Conservation (phyloP, 2,113 vertebrate genomes). For the Macquaria australasica region DNA sequence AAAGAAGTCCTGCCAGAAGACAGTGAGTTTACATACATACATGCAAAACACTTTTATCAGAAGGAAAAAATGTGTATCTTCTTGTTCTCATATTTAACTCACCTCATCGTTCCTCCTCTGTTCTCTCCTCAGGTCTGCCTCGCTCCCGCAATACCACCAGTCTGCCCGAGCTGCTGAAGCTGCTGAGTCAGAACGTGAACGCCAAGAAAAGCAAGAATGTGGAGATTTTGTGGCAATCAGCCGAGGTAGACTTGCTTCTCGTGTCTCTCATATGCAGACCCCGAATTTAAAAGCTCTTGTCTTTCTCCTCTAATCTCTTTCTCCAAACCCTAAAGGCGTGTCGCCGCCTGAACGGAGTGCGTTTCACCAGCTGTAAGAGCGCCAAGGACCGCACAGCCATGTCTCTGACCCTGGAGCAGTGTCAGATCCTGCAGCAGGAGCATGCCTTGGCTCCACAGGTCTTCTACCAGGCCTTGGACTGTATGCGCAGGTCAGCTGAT, state of each 20-base stretch:
- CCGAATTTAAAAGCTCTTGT: neutral
- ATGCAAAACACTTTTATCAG: neutral
- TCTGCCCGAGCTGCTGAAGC: slow-evolving; percentile 93
- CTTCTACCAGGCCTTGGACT: slow-evolving; percentile 97
- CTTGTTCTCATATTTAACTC: neutral
- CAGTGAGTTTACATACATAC: slow-evolving; percentile 86
- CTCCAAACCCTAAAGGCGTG: slow-evolving; percentile 85
- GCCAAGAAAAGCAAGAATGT: slow-evolving; percentile 97
- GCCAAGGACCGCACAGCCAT: slow-evolving; percentile 99
- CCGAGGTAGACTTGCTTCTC: slow-evolving; percentile 88
- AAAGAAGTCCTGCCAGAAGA: slow-evolving; percentile 98
- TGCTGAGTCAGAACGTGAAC: slow-evolving; percentile 93
- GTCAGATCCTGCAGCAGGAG: slow-evolving; percentile 95
- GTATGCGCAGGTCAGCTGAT: slow-evolving; percentile 95
- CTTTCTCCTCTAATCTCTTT: neutral
- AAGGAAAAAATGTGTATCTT: neutral
- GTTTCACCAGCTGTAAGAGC: slow-evolving; percentile 99
- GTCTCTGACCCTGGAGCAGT: slow-evolving; percentile 98
- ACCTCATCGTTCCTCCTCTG: neutral
- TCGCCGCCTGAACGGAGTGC: slow-evolving; percentile 94
- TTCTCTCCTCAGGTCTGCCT: slow-evolving; percentile 89
- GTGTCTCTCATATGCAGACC: neutral
- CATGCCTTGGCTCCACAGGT: slow-evolving; percentile 98
- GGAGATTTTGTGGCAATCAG: slow-evolving; percentile 98
- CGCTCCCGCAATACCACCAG: slow-evolving; percentile 93